phyloP scores from a whole-genome alignment of 2,113 vertebrate genomes.

The Pelodiscus sinensis region DNA sequence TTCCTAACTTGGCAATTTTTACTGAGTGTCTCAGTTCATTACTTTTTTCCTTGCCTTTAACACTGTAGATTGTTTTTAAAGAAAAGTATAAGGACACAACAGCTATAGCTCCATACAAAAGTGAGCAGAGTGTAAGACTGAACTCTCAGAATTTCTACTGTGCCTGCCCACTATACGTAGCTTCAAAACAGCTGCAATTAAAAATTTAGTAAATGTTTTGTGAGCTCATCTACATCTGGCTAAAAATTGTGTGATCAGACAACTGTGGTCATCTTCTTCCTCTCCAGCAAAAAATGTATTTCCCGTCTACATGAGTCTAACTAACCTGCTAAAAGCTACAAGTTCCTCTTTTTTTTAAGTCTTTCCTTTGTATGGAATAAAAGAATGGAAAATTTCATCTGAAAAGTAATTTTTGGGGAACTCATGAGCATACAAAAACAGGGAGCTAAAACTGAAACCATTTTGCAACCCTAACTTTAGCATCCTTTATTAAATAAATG shows the following conservation, averaged over 20 bases:
- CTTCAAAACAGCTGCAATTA: neutral
- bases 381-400: neutral
- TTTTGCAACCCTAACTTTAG: neutral
- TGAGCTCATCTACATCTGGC: neutral
- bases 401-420: conserved; percentile 25
- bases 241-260: neutral
- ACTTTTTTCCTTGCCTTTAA: neutral
- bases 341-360: neutral
- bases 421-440: neutral
- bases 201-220: neutral
- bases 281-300: neutral
- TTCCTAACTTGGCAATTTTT: neutral
- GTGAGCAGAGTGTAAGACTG: neutral
- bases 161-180: neutral
- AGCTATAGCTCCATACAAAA: neutral
- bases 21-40: neutral
- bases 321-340: neutral
- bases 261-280: neutral
- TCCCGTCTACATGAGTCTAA: neutral
- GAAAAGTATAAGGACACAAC: neutral
- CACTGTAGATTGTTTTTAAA: neutral
- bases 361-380: neutral
- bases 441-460: neutral
- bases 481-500: conserved; percentile 11
- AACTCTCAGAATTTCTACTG: neutral